phyloP scores from a whole-genome alignment of 2,797 vertebrate genomes.

The Gypaetus barbatus region DNA sequence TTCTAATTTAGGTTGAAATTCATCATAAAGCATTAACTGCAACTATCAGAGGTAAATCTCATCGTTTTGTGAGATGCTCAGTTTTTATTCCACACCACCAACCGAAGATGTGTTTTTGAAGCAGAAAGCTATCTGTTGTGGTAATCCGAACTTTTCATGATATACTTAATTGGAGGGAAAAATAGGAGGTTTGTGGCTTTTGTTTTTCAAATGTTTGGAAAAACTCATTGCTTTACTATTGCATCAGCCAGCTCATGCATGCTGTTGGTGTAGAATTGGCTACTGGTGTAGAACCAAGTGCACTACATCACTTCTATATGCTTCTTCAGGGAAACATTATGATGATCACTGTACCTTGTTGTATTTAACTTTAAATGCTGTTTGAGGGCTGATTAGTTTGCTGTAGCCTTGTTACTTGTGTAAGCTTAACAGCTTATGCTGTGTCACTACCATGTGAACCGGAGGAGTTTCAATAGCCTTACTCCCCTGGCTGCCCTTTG shows the following conservation, averaged over 20 bases:
- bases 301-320: not conserved
- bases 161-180: not conserved
- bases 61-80: not conserved
- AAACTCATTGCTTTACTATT: not conserved
- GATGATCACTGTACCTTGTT: not conserved
- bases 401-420: not conserved
- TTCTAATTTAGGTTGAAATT: constrained; percentile 28
- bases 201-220: not conserved
- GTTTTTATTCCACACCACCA: not conserved
- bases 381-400: not conserved
- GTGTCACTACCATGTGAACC: not conserved
- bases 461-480: not conserved
- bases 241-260: not conserved
- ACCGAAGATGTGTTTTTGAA: not conserved
- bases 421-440: not conserved
- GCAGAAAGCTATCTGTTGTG: not conserved
- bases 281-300: not conserved
- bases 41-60: constrained; percentile 13
- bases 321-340: not conserved
- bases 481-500: not conserved
- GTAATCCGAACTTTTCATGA: not conserved
- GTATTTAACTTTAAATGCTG: not conserved
- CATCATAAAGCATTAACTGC: constrained; percentile 27
- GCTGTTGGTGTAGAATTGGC: not conserved
- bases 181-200: not conserved